A percentile compares a stretch with the other conserved stretches of the same genome.
Evolutionary conservation across 2,888 invertebrate species (phyloP).

Genomic region (Taphrorychus bicolor): DNA sequence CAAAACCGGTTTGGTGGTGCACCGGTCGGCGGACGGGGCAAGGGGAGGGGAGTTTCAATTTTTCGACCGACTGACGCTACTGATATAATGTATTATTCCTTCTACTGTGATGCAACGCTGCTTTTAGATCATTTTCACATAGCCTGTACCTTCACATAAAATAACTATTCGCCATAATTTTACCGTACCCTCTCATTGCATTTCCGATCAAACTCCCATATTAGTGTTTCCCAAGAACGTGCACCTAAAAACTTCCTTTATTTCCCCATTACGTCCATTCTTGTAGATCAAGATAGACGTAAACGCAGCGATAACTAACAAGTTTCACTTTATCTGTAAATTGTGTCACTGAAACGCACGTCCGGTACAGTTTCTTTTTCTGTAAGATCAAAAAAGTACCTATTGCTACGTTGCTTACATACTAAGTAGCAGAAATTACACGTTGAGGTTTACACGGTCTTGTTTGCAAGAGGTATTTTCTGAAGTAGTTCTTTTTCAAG

Average conservation of each 20-base stretch:
- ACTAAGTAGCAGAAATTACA: constrained; percentile 15
- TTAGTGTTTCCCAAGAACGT: neutral
- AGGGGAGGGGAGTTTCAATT: too few species aligned
- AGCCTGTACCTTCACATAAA: too few species aligned
- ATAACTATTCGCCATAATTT: too few species aligned
- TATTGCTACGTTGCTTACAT: constrained; percentile 11
- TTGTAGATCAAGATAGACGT: constrained; percentile 20
- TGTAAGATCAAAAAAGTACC: constrained; percentile 25
- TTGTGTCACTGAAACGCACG: constrained; percentile 38
- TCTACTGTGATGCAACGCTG: too few species aligned
- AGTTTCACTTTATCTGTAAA: constrained; percentile 38
- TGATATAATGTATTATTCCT: too few species aligned
- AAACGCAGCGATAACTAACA: constrained; percentile 25
- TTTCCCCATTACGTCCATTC: constrained; percentile 7
- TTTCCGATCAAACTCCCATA: constrained; percentile 31
- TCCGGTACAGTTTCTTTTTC: constrained; percentile 36
- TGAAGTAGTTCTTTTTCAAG: neutral
- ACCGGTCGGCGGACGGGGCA: too few species aligned
- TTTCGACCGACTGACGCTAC: too few species aligned
- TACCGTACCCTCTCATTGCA: too few species aligned
- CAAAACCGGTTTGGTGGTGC: too few species aligned
- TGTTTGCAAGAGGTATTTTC: constrained; percentile 1
- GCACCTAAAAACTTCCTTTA: neutral
- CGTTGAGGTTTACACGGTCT: neutral
- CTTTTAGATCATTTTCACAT: too few species aligned